phyloP scores from a whole-genome alignment of 2,888 invertebrate genomes.

The Camponotus fellah region DNA sequence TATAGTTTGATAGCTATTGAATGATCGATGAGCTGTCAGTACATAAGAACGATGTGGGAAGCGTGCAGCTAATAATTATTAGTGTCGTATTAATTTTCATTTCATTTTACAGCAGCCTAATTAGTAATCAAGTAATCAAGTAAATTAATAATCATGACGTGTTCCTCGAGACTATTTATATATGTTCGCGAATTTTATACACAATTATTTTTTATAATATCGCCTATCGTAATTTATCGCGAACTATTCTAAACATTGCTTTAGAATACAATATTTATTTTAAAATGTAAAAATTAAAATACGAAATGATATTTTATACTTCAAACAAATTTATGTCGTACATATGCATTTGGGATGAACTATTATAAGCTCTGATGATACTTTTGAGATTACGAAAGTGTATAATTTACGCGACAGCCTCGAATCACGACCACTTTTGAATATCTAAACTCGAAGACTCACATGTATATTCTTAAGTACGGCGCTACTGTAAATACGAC shows the following conservation, averaged over 20 bases:
- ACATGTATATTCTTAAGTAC: conserved; percentile 67
- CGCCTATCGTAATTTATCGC: conserved; percentile 24
- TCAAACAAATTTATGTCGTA: conserved; percentile 9
- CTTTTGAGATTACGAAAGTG: conserved; percentile 3
- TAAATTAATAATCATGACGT: conserved; percentile 12
- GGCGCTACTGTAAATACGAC: conserved; percentile 81
- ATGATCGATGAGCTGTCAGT: conserved; percentile 34
- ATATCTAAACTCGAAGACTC: conserved; percentile 63
- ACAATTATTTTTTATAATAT: conserved; percentile 40
- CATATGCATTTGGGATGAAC: conserved; percentile 31
- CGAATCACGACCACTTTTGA: conserved; percentile 62
- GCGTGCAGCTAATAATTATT: conserved; percentile 46
- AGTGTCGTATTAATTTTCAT: conserved; percentile 43
- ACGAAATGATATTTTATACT: conserved; percentile 1
- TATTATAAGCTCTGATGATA: conserved; percentile 20
- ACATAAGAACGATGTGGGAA: not conserved
- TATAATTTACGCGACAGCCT: conserved; percentile 58
- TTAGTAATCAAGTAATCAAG: no score
- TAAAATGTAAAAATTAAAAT: not conserved
- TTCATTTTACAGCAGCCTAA: conserved; percentile 42
- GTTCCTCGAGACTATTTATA: not conserved
- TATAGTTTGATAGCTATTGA: conserved; percentile 45
- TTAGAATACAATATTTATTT: conserved; percentile 31
- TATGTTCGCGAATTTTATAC: conserved; percentile 15
- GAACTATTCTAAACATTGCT: conserved; percentile 9